Evolutionary conservation across 2,113 vertebrate species (phyloP), one percentile per base, ranked within the genome.

Genomic region (Phalacrocorax aristotelis): DNA sequence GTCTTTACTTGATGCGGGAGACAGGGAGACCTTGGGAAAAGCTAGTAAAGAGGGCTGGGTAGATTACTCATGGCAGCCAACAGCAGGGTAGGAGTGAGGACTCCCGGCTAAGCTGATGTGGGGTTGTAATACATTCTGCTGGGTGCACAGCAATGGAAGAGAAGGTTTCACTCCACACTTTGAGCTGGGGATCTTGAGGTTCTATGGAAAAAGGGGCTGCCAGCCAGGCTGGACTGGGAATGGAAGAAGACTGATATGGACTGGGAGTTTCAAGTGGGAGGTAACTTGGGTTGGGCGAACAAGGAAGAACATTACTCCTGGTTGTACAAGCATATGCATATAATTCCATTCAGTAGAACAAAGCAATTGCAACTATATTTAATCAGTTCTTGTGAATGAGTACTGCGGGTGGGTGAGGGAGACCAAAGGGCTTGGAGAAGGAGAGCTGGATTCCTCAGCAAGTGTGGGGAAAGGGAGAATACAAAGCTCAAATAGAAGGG

Each of bases 71-170:
- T 25, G 38, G 25, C 16, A 90, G 82, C 14, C 69, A 87, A n/a
- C 11, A 92, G 38, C 9, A 30, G n/a, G 8, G 58, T 32, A 22
- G 20, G 58, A 77, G 58, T 44, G 27, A 64, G 22, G 44, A 65
- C 44, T 78, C 49, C 29, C 30, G 44, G 49, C 27, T 42, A 82
- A 60, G 23, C 21, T 74, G 27, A 40, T 22, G 22, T 51, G 25
- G 42, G 7, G 3, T 36, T 69, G 49, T 74, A 44, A 60, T 4
- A 64, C 9, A 27, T 38, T 85, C 10, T 21, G 13, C 23, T 51
- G 38, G 6, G 18, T 51, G 21, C n/a, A 55, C 5, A 58, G 48
- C 0, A 0, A n/a, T 32, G 38, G 36, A 71, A 40, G 36, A 69
- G 13, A n/a, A 32, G 23, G 23, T 5, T 85, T 15, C n/a, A 46